A percentile compares a stretch with the other conserved stretches of the same genome.
These are phyloP conservation scores for Cerceris rybyensis DNA, from an alignment of 2,888 invertebrate genomes.

Conservation along the genomic window DNA sequence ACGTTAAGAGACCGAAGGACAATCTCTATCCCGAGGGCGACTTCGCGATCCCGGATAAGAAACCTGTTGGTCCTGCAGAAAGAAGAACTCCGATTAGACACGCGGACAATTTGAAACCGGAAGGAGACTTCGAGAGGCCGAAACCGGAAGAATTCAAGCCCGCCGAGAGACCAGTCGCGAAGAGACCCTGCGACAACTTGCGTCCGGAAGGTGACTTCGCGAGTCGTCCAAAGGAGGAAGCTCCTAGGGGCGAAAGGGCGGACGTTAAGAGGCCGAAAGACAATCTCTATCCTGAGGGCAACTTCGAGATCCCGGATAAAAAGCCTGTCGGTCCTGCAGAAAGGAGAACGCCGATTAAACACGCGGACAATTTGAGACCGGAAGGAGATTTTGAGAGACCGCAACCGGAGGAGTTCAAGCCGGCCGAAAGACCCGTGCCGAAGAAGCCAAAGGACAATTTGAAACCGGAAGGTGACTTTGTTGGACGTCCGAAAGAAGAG, in stretches of 20 bases:
- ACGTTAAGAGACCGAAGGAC: constrained; percentile 80
- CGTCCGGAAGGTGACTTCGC: constrained; percentile 78
- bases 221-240: constrained; percentile 79
- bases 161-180: constrained; percentile 77
- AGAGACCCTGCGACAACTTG: constrained; percentile 77
- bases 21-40: constrained; percentile 79
- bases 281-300: constrained; percentile 83
- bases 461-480: constrained; percentile 83
- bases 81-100: constrained; percentile 75
- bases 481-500: constrained; percentile 78
- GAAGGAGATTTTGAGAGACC: constrained; percentile 84
- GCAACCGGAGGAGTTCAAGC: constrained; percentile 80
- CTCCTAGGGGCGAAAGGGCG: constrained; percentile 75
- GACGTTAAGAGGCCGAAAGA: constrained; percentile 82
- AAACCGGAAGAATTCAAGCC: constrained; percentile 79
- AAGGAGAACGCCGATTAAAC: constrained; percentile 81
- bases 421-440: constrained; percentile 83
- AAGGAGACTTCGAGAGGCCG: constrained; percentile 83
- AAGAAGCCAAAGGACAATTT: constrained; percentile 83
- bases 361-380: constrained; percentile 82
- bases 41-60: constrained; percentile 74
- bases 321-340: constrained; percentile 77
- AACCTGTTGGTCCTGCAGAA: constrained; percentile 77
- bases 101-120: constrained; percentile 81
- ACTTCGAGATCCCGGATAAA: constrained; percentile 75